Evolutionary conservation across 2,888 invertebrate species (phyloP).

Genomic region (Stratiomys singularior): DNA sequence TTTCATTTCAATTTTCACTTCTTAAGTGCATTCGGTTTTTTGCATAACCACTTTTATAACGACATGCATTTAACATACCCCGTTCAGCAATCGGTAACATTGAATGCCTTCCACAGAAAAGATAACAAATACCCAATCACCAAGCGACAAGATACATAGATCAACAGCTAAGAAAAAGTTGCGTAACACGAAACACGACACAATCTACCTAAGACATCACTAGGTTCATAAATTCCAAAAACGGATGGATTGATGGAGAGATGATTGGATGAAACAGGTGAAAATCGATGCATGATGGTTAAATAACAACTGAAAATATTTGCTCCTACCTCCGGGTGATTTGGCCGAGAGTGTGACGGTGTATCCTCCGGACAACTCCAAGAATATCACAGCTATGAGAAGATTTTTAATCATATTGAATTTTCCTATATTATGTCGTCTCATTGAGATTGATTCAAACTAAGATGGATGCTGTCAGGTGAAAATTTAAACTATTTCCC

Average conservation of each 20-base stretch:
- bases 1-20: neutral
- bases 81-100: constrained; percentile 1
- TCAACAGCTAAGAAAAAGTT: constrained; percentile 1
- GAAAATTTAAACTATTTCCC: neutral
- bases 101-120: neutral
- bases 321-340: constrained; percentile 58
- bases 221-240: constrained; percentile 18
- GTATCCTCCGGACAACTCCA: constrained; percentile 61
- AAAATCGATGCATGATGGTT: neutral
- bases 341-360: constrained; percentile 59
- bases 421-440: neutral
- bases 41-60: constrained; percentile 6
- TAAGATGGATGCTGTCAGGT: neutral
- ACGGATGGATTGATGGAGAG: constrained; percentile 26
- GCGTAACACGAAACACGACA: constrained; percentile 23
- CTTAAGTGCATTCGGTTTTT: neutral
- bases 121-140: constrained; percentile 21
- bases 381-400: constrained; percentile 62
- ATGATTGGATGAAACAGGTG: constrained; percentile 32
- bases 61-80: neutral
- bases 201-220: constrained; percentile 29
- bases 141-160: constrained; percentile 1
- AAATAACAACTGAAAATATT: neutral
- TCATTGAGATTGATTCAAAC: constrained; percentile 22
- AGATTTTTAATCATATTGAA: constrained; percentile 61